These are phyloP conservation scores for Perithous albicinctus DNA, from an alignment of 2,888 invertebrate genomes.

Conservation along the genomic window DNA sequence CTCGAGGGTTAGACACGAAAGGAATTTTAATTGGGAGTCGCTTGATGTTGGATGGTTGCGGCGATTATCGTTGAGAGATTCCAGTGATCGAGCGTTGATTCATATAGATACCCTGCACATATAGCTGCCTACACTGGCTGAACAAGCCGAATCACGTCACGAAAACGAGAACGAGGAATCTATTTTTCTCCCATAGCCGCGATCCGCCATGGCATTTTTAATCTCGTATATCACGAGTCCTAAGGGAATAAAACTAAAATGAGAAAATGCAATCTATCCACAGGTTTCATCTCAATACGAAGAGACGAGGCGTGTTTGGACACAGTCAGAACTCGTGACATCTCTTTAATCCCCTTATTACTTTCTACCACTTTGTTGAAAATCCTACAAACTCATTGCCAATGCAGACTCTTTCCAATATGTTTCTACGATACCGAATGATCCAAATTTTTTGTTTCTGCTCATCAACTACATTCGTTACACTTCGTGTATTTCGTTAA, in stretches of 20 bases:
- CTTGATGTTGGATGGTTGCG: constrained; percentile 41
- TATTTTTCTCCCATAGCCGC: neutral
- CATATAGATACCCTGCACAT: neutral
- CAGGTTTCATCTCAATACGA: neutral
- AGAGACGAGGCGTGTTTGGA: neutral
- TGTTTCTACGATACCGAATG: no score
- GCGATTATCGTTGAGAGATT: constrained; percentile 49
- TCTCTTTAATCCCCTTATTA: no score
- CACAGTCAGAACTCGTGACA: neutral
- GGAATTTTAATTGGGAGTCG: constrained; percentile 69
- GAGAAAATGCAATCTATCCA: constrained; percentile 2
- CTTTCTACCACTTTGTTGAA: no score
- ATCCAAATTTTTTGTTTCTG: no score
- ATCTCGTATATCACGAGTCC: neutral
- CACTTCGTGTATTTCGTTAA: no score
- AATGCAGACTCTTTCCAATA: no score
- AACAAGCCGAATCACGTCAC: neutral
- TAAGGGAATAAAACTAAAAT: neutral
- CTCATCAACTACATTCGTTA: no score
- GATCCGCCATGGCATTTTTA: neutral
- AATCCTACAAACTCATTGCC: no score
- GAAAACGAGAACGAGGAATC: constrained; percentile 10
- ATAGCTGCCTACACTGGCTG: neutral
- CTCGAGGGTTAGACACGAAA: constrained; percentile 41
- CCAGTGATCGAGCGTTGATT: constrained; percentile 34